Conservation (phyloP, 2,797 vertebrate species). For the Anabas testudineus region DNA sequence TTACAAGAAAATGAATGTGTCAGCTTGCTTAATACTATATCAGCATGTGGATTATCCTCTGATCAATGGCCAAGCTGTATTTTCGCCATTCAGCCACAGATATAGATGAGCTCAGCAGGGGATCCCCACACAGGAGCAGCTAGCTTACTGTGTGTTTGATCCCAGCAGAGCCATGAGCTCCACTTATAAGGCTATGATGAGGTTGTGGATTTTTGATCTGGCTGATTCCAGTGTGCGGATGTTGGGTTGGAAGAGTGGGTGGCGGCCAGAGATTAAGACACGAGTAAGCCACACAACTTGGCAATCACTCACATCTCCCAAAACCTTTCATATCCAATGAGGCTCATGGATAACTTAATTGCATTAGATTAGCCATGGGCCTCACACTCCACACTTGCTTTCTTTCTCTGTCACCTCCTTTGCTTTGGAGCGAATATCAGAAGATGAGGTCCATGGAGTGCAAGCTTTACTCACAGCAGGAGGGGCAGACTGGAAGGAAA, state of each 20-base stretch:
- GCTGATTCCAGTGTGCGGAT: constrained; percentile 37
- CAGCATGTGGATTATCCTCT: constrained; percentile 33
- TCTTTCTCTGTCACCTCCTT: constrained; percentile 44
- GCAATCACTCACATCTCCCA: constrained; percentile 58
- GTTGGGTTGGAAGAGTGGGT: neutral
- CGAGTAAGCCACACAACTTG: constrained; percentile 61
- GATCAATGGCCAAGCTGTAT: constrained; percentile 28
- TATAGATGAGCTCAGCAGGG: constrained; percentile 57
- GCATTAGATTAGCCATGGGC: constrained; percentile 56
- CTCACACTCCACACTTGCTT: constrained; percentile 17
- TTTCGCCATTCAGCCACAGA: constrained; percentile 31
- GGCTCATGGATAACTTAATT: constrained; percentile 58
- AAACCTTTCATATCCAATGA: constrained; percentile 61
- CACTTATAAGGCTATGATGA: constrained; percentile 44
- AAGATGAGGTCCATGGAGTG: constrained; percentile 29
- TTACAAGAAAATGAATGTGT: constrained; percentile 35
- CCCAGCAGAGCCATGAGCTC: constrained; percentile 49
- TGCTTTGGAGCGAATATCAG: constrained; percentile 53
- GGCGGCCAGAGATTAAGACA: constrained; percentile 67
- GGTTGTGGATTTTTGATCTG: constrained; percentile 70
- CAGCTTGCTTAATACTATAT: constrained; percentile 18
- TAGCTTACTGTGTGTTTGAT: constrained; percentile 49
- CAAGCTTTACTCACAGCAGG: constrained; percentile 49
- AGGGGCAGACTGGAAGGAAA: constrained; percentile 39
- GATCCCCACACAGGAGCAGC: constrained; percentile 43